Evolutionary conservation across 2,113 vertebrate genomes (phyloP), one percentile per base, ranked within the genome.

Genomic region (Raphicerus campestris): DNA sequence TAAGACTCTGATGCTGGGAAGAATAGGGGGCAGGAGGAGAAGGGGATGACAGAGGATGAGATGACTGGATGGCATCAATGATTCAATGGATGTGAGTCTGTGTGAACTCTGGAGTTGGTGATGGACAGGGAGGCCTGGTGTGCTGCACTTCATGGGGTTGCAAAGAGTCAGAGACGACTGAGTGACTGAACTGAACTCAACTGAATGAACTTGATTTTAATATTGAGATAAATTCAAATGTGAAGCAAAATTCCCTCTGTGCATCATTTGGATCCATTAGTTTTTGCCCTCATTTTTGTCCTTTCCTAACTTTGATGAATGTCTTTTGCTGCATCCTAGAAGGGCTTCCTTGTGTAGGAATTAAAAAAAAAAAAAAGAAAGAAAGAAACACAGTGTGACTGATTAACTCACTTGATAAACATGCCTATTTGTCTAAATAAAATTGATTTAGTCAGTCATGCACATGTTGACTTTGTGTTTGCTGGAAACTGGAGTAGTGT

Each of bases 361-460:
- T 96, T 92, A 87, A 97, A 95, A 95, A 56, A 58, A 24, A 60
- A 95, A 92, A 89, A 70, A 87, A 97, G 94, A 95, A 56, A 58
- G 10, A 60, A 95, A 92, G 91, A 70, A 98, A 92, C 49, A 49
- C 6, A 88, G 6, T 66, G 22, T 90, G 91, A 47, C 24, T 91
- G 55, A 95, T 28, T 55, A 26, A 51, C 77, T 97, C 1, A 83
- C 47, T 85, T 93, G 47, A 75, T 93, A 96, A 97, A 95, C 32
- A 17, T 94, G 19, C n/a, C 56, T 78, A 92, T 51, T 85, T 78
- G 53, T 84, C 47, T 89, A 89, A 94, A 85, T 88, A 53, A 97
- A 97, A 96, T 42, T 51, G 49, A 84, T 53, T 89, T 93, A 77
- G 90, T 93, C 56, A 10, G 58, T 28, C 92, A 20, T 55, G 24